Evolutionary conservation across 2,113 vertebrate species (phyloP), one percentile per base, ranked within the genome.

Genomic region (Vulpes ferrilata): DNA sequence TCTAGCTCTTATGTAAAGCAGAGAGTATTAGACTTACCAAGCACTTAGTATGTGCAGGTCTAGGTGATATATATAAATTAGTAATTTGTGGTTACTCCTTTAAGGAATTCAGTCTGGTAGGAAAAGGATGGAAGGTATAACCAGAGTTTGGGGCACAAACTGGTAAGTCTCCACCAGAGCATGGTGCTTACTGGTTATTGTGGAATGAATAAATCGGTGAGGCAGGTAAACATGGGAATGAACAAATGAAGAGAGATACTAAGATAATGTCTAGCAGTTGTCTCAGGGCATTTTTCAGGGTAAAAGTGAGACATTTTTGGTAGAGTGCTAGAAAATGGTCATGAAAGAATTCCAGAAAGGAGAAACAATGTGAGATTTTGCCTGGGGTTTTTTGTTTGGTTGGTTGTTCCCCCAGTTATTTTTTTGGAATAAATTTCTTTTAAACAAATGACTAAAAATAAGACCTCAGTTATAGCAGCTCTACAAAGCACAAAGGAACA

Each of bases 351-450:
- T 73, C 11, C 38, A 69, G 64, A 57, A 92, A 78, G 59, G 48
- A 55, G 32, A 35, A 74, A 35, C 35, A 32, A 32, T 19, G 15
- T 35, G 9, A 57, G 11, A 0, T 57, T 74, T 80, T 65, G 7
- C n/a, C 35, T 38, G 0, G 32, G 15, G 15, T 2, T 53, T 57
- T 81, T 76, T 23, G 12, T 43, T 64, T n/a, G 35, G 76, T 95
- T 64, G 5, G 64, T 53, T 51, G 10, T 53, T 53, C 53, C 60
- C 27, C 62, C 2, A 43, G 11, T 59, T 74, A 4, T 78, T 95
- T 95, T 87, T 57, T 71, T 67, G 90, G 48, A 84, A 64, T 83
- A 86, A 88, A 90, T 59, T 62, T 84, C 22, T 93, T 73, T 51
- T 82, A 88, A 86, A 19, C 38, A 65, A 85, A 23, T 60, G 64